Evolutionary conservation across 2,888 invertebrate genomes (phyloP).

Genomic region (Nycteola revayana): DNA sequence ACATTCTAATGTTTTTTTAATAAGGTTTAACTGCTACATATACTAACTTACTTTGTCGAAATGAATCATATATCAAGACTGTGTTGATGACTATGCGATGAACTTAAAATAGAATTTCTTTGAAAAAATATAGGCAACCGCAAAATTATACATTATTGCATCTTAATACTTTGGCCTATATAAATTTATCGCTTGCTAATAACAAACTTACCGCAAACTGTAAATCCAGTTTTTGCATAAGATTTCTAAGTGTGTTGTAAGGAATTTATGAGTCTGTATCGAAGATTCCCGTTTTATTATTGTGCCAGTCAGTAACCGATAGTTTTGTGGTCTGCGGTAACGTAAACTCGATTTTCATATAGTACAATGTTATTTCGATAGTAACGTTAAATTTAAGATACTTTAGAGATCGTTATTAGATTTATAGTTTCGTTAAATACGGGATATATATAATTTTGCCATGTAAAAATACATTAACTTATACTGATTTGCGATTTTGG

Average conservation of each 20-base stretch:
- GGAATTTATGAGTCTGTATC: constrained; percentile 23
- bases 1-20: too few relatives aligned
- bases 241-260: constrained; percentile 16
- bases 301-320: constrained; percentile 14
- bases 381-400: too few relatives aligned
- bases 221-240: constrained; percentile 23
- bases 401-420: too few relatives aligned
- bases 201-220: constrained; percentile 28
- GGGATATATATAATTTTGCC: too few relatives aligned
- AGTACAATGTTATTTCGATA: too few relatives aligned
- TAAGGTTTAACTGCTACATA: too few relatives aligned
- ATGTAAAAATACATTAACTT: too few relatives aligned
- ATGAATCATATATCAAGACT: too few relatives aligned
- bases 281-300: constrained; percentile 17
- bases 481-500: too few relatives aligned
- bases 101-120: constrained; percentile 36
- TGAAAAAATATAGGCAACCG: constrained; percentile 25
- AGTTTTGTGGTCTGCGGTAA: constrained; percentile 21
- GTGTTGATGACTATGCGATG: not conserved
- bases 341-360: not conserved
- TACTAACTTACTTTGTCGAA: too few relatives aligned
- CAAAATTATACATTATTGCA: constrained; percentile 24
- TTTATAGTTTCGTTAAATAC: too few relatives aligned
- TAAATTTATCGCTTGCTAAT: too few relatives aligned
- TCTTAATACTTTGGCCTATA: constrained; percentile 24